These are phyloP conservation scores for Chirona hameri DNA, from an alignment of 2,888 invertebrate genomes.

Conservation along the genomic window DNA sequence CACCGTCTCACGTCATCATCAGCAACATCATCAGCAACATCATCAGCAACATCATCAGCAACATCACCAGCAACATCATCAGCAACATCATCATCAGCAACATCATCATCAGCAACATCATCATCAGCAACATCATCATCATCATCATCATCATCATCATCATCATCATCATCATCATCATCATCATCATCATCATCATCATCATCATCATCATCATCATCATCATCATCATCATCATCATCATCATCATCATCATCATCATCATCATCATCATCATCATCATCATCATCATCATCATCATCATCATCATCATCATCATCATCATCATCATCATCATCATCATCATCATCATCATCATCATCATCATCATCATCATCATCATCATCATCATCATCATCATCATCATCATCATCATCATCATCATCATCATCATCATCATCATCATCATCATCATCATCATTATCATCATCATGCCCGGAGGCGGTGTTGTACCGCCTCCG, in stretches of 20 bases:
- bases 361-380: background rate
- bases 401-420: background rate
- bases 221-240: constrained; percentile 29
- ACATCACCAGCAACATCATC: too few relatives aligned
- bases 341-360: constrained; percentile 6
- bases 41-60: too few relatives aligned
- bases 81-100: too few relatives aligned
- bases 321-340: background rate
- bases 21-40: too few relatives aligned
- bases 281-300: background rate
- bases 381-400: background rate
- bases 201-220: constrained; percentile 29
- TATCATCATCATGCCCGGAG: background rate
- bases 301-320: background rate
- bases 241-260: constrained; percentile 10
- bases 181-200: constrained; percentile 29
- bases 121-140: too few relatives aligned
- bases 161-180: constrained; percentile 7
- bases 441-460: constrained; percentile 25
- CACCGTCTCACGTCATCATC: too few relatives aligned
- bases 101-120: too few relatives aligned
- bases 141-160: constrained; percentile 8
- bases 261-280: background rate
- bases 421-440: background rate
- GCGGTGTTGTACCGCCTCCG: too few relatives aligned